Evolutionary conservation across 2,113 vertebrate genomes (phyloP).

Genomic region (Ursus arctos): DNA sequence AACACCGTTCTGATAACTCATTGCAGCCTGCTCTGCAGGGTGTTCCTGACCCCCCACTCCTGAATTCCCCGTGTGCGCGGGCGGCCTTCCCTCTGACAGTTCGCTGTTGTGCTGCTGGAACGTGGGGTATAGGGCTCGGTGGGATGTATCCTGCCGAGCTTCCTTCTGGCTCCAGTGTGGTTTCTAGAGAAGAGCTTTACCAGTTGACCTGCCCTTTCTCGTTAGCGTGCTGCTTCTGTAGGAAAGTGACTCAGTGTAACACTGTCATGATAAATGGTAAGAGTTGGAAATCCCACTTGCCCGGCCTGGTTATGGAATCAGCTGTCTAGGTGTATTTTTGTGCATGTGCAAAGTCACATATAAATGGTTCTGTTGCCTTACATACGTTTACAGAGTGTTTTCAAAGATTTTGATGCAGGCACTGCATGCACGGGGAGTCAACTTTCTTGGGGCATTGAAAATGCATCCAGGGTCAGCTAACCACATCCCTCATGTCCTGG

Average conservation of each 20-base stretch:
- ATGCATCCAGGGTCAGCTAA: neutral
- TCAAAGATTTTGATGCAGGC: neutral
- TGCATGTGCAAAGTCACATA: too few species aligned
- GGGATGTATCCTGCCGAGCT: rapidly evolving
- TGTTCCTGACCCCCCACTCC: neutral
- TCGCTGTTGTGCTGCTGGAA: neutral
- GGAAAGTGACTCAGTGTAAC: neutral
- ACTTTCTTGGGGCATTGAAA: neutral
- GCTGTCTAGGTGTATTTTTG: neutral
- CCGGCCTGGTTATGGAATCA: neutral
- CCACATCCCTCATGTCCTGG: neutral
- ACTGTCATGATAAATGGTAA: neutral
- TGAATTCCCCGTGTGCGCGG: neutral
- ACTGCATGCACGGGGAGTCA: rapidly evolving
- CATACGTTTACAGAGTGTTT: neutral
- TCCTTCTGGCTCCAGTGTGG: neutral
- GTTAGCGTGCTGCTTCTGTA: neutral
- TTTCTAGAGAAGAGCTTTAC: neutral
- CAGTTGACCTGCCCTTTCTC: neutral
- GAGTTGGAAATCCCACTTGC: neutral
- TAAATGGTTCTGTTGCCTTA: neutral
- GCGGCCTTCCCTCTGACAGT: too few species aligned
- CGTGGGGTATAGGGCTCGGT: rapidly evolving
- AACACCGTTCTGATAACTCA: rapidly evolving
- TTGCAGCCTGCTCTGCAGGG: rapidly evolving